Evolutionary conservation across 2,797 vertebrate genomes (phyloP).

Genomic region (Muscicapa striata): DNA sequence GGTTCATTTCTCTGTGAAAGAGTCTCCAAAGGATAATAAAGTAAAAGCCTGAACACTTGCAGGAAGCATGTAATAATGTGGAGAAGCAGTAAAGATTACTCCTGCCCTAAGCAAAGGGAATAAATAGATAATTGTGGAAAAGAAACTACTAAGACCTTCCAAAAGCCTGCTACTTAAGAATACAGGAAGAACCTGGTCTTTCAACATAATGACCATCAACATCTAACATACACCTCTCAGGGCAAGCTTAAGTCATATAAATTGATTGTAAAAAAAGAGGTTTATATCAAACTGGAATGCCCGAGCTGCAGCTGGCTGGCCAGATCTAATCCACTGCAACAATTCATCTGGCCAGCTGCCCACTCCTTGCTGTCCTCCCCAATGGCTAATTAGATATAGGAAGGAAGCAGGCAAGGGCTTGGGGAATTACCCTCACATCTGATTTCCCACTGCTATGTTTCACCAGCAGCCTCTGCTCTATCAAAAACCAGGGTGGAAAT

Average conservation of each 20-base stretch:
- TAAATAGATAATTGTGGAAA: neutral
- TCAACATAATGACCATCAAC: neutral
- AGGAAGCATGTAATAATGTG: conserved; percentile 26
- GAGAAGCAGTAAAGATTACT: conserved; percentile 3
- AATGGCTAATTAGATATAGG: neutral
- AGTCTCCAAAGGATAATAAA: conserved; percentile 57
- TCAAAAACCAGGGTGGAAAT: neutral
- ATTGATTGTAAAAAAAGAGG: neutral
- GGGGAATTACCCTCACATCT: neutral
- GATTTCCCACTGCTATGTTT: neutral
- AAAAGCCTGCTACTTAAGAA: neutral
- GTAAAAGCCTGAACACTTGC: conserved; percentile 23
- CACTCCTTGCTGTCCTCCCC: neutral
- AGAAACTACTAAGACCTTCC: neutral
- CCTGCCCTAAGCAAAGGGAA: neutral
- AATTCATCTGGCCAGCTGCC: neutral
- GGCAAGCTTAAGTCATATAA: neutral
- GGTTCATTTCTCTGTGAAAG: conserved; percentile 44
- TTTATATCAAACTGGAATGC: neutral
- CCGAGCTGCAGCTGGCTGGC: neutral
- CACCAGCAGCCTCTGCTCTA: neutral
- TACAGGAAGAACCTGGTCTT: neutral
- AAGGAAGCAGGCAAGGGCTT: neutral
- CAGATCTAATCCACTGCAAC: neutral
- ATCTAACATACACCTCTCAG: rapidly evolving